Conservation (phyloP, 2,888 invertebrate species). For the Volucella inflata region DNA sequence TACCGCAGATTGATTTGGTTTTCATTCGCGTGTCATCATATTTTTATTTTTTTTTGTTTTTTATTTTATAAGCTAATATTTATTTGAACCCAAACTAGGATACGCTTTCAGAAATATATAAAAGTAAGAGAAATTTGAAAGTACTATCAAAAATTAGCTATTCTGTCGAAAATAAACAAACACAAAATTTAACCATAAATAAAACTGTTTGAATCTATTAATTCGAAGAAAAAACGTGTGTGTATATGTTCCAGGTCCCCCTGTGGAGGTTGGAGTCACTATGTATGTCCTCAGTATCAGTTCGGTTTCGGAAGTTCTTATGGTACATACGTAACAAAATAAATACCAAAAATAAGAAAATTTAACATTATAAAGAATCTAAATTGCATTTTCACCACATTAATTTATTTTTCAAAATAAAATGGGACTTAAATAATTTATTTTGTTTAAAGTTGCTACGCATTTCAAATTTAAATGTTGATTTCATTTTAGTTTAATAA, state of each 20-base stretch:
- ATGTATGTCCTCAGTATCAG: constrained; percentile 99
- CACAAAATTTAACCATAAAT: constrained; percentile 65
- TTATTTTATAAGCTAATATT: constrained; percentile 24
- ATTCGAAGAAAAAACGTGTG: constrained; percentile 80
- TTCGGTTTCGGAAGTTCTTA: constrained; percentile 99
- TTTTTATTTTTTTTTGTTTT: constrained; percentile 31
- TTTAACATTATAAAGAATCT: constrained; percentile 69
- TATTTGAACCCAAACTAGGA: constrained; percentile 23
- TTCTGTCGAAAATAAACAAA: constrained; percentile 61
- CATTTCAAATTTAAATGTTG: constrained; percentile 64
- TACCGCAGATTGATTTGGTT: constrained; percentile 83
- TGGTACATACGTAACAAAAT: constrained; percentile 88
- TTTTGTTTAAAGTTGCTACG: constrained; percentile 74
- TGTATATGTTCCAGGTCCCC: constrained; percentile 92
- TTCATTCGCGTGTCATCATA: constrained; percentile 82
- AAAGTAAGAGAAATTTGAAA: constrained; percentile 39
- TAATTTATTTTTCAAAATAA: constrained; percentile 56
- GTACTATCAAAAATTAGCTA: constrained; percentile 36
- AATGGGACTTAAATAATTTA: constrained; percentile 57
- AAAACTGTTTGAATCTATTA: constrained; percentile 66
- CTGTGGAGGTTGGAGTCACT: constrained; percentile 98
- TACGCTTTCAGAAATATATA: constrained; percentile 22
- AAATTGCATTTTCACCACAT: constrained; percentile 76
- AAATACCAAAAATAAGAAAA: constrained; percentile 60
- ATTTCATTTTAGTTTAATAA: constrained; percentile 49